Base-by-base conservation (phyloP, 2,888 invertebrate genomes). In the Chelonus formosanus region DNA sequence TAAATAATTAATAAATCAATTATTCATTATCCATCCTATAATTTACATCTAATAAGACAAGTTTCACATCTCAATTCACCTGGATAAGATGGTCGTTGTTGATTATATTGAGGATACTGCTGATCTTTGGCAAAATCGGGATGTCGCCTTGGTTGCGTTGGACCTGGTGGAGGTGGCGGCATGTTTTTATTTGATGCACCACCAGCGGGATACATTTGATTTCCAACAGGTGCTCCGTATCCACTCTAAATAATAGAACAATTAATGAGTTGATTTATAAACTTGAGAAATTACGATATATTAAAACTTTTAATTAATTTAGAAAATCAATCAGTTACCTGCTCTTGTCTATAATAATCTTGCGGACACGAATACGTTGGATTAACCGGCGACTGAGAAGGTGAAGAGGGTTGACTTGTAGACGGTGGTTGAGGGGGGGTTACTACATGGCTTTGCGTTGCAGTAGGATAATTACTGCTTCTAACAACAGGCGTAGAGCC, bases 61-160 rank as follows among this genome's bases (percentile, higher is more conserved):
- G 20, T 20, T 20, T 20, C 2, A 20, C 20, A 20, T 20, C 20
- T 20, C 20, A 55, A 81, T 85, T 76, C 86, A 90, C 90, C 89
- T 76, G 84, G 79, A 86, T 90, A 91, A 76, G 89, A 88, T 69
- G 90, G 89, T 78, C 91, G 85, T 76, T 87, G 88, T 76, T 89
- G 89, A 76, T 87, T 88, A 82, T 90, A 91, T 68, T 89, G 88
- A 68, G 89, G 87, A 84, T 89, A 89, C 71, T 88, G 88, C 80
- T 89, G 90, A 80, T 93, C 92, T 86, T 92, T 92, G 76, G 90
- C 90, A 86, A 93, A 93, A 86, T 93, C 93, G 63, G 93, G 93
- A 87, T 93, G 93, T 78, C 93, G 87, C 75, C 93, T 88, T 53
- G 91, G 91, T 76, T 92, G 91, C 58, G 78, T 84, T 36, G 84